Base-by-base conservation (phyloP, 2,113 vertebrate species). In the Uria aalge region DNA sequence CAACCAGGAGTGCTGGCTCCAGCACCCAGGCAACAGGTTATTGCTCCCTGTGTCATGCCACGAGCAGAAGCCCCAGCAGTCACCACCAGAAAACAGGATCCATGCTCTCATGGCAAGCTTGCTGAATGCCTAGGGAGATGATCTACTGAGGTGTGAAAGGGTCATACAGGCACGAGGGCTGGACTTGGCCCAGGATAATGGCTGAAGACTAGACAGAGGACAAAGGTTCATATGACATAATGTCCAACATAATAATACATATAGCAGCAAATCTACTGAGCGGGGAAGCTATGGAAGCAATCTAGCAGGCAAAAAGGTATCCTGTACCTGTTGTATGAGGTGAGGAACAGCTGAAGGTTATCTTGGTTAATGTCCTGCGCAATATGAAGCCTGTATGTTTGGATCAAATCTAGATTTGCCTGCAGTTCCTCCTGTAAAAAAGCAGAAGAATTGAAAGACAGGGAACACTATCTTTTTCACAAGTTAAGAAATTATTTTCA, bases 351-450 rank as follows among this genome's bases (percentile, higher is more conserved):
- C 45, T 98, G 98, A 79, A 99, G 98, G 96, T 99, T 99, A 15
- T 99, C 98, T 94, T 99, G 99, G 66, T 99, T 99, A 66, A 99
- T 99, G 56, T 99, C 99, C 97, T 99, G 99, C 6, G 99, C 98
- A 12, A 99, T 98, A 95, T 99, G 99, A 69, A 99, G 98, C 88
- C 99, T 98, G 97, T 99, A 99, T 0, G 99, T 99, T 97, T 99
- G 99, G 96, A 99, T 98, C 91, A 99, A 97, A 96, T 99, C 99
- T 94, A 98, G 95, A 90, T 99, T 99, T 69, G 99, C 99, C 16
- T 99, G 98, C 43, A 99, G 90, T 94, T 99, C 99, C 32, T 99
- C 99, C 99, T 99, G 95, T 85, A 79, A 86, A 96, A 75, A 66
- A 72, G 78, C 85, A 93, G 45, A 85, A 92, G 23, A 82, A 85